phyloP scores from a whole-genome alignment of 2,888 invertebrate species.

The Kryphioiulus occultus region DNA sequence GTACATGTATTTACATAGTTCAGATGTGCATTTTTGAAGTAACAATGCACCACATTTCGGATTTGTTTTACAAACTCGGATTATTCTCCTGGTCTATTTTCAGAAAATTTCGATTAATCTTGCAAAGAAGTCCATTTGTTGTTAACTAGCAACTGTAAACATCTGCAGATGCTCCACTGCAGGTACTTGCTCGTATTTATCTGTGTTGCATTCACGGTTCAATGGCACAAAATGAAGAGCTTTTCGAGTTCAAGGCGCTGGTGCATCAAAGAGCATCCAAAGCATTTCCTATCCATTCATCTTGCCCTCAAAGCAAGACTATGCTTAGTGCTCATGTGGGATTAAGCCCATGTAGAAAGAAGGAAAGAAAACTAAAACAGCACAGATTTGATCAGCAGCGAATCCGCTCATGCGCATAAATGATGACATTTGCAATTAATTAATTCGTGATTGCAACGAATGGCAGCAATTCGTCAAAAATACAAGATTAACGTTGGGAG shows the following conservation, averaged over 20 bases:
- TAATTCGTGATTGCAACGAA: background rate
- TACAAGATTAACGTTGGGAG: background rate
- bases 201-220: background rate
- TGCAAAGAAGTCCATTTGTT: too few relatives aligned
- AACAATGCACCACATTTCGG: too few relatives aligned
- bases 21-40: too few relatives aligned
- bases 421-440: constrained; percentile 9
- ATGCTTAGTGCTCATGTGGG: background rate
- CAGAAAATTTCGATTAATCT: too few relatives aligned
- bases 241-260: background rate
- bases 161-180: too few relatives aligned
- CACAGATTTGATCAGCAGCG: background rate
- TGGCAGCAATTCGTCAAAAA: background rate
- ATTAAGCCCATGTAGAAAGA: background rate
- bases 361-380: background rate
- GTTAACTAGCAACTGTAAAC: too few relatives aligned
- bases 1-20: too few relatives aligned
- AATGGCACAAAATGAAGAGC: background rate
- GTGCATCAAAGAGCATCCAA: background rate
- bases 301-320: background rate
- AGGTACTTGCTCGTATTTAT: too few relatives aligned
- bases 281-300: background rate
- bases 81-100: too few relatives aligned
- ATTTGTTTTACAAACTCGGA: too few relatives aligned
- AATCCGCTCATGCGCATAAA: background rate